Conservation (phyloP, 2,888 invertebrate genomes). For the Unio pictorum region DNA sequence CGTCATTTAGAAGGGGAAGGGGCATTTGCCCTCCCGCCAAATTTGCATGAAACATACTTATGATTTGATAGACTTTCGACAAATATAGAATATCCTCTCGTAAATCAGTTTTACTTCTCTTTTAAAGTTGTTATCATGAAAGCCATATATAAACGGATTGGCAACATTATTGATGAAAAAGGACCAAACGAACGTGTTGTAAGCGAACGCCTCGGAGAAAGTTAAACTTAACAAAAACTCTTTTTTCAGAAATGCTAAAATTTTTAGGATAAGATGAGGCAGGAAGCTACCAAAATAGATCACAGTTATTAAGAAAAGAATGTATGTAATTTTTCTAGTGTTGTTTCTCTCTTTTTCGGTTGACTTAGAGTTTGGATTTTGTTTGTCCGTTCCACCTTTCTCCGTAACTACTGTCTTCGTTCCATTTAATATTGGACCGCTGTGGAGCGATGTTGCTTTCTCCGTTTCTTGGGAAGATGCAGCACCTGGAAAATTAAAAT, state of each 20-base stretch:
- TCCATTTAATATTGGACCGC: too few species aligned
- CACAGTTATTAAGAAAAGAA: slow-evolving; percentile 37
- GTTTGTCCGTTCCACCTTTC: too few species aligned
- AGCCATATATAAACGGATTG: slow-evolving; percentile 57
- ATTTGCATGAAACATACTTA: too few species aligned
- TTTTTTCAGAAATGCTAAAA: slow-evolving; percentile 37
- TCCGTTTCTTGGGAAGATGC: too few species aligned
- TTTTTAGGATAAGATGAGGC: slow-evolving; percentile 37
- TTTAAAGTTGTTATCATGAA: slow-evolving; percentile 50
- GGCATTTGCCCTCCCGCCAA: too few species aligned
- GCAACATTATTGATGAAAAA: slow-evolving; percentile 54
- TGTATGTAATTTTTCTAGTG: slow-evolving; percentile 18
- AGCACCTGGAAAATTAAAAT: too few species aligned
- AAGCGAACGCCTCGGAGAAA: slow-evolving; percentile 29
- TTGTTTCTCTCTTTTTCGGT: slow-evolving; percentile 12
- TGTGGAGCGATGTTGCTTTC: too few species aligned
- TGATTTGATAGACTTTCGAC: too few species aligned
- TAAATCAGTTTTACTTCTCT: slow-evolving; percentile 27
- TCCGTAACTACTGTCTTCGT: too few species aligned
- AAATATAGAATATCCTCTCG: not conserved
- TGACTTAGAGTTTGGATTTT: too few species aligned
- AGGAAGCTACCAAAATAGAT: slow-evolving; percentile 40
- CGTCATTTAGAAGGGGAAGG: too few species aligned
- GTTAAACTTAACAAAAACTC: slow-evolving; percentile 28
- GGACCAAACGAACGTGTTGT: slow-evolving; percentile 52